Percentiles rank a stretch among this genome's conserved stretches.
phyloP scores from a whole-genome alignment of 2,888 invertebrate species.

The Drosophila niveifrons region DNA sequence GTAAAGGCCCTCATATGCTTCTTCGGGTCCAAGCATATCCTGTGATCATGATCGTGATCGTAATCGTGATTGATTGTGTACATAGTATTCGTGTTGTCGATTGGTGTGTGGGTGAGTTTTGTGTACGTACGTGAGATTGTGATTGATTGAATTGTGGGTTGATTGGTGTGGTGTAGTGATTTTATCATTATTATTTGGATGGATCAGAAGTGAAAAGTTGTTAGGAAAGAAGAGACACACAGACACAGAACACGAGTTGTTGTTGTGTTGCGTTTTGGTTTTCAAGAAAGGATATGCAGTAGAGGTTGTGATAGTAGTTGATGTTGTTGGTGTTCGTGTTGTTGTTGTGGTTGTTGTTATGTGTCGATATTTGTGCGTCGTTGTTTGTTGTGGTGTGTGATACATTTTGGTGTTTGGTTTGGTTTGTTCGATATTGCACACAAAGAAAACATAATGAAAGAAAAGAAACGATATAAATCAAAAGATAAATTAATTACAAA shows the following conservation, averaged over 20 bases:
- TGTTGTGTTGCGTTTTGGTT: constrained; percentile 56
- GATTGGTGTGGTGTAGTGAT: constrained; percentile 43
- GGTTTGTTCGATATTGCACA: constrained; percentile 58
- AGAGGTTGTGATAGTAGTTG: constrained; percentile 25
- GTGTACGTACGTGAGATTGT: constrained; percentile 26
- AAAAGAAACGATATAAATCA: constrained; percentile 67
- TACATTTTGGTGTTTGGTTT: constrained; percentile 37
- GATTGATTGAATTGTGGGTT: constrained; percentile 36
- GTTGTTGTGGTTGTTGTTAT: constrained; percentile 15
- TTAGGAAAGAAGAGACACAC: constrained; percentile 74
- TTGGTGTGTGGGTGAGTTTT: constrained; percentile 32
- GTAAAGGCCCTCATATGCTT: constrained; percentile 97
- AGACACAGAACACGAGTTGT: constrained; percentile 61
- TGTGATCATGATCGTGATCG: constrained; percentile 64
- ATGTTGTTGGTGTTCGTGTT: constrained; percentile 25
- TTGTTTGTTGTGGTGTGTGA: constrained; percentile 29
- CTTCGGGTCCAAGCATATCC: constrained; percentile 93
- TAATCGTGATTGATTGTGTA: constrained; percentile 41
- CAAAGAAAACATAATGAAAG: constrained; percentile 69
- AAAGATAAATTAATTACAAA: constrained; percentile 71
- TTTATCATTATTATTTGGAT: constrained; percentile 49
- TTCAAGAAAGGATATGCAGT: constrained; percentile 36
- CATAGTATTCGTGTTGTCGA: constrained; percentile 27
- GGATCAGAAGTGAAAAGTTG: constrained; percentile 78
- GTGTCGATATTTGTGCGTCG: constrained; percentile 50